Evolutionary conservation across 2,113 vertebrate genomes (phyloP).

Genomic region (Thomomys bottae): DNA sequence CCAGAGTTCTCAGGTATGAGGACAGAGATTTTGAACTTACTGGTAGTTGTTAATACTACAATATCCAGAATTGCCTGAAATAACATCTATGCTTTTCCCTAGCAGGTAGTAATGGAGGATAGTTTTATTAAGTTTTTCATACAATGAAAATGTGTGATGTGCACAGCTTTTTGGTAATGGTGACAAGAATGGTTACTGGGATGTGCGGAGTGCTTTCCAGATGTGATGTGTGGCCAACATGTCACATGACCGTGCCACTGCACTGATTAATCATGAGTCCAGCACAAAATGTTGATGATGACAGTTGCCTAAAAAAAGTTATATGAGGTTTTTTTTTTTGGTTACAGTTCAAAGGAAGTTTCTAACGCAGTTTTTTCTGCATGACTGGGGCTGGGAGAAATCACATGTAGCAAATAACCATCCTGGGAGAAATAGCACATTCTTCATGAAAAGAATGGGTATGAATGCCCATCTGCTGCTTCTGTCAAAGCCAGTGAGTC

Average conservation of each 20-base stretch:
- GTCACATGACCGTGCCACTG: not conserved
- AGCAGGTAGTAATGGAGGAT: not conserved
- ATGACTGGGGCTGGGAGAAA: not conserved
- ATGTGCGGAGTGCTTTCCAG: not conserved
- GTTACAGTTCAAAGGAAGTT: constrained; percentile 21
- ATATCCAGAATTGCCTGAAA: not conserved
- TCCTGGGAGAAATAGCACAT: not conserved
- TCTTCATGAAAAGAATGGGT: not conserved
- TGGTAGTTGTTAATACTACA: not conserved
- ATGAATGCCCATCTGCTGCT: not conserved
- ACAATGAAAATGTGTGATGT: not conserved
- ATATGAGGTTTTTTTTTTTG: not conserved
- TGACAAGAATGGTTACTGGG: not conserved
- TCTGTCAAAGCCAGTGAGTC: constrained; percentile 1
- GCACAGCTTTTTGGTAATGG: not conserved
- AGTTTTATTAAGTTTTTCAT: constrained; percentile 13
- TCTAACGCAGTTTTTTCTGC: not conserved
- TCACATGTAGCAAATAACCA: not conserved
- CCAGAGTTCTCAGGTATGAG: not conserved
- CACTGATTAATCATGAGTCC: not conserved
- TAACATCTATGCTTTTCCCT: not conserved
- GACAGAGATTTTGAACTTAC: constrained; percentile 7
- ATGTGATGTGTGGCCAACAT: not conserved
- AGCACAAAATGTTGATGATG: not conserved
- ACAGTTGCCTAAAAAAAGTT: not conserved